Base-by-base conservation (phyloP, 2,888 invertebrate species). In the Drosophila antonietae region DNA sequence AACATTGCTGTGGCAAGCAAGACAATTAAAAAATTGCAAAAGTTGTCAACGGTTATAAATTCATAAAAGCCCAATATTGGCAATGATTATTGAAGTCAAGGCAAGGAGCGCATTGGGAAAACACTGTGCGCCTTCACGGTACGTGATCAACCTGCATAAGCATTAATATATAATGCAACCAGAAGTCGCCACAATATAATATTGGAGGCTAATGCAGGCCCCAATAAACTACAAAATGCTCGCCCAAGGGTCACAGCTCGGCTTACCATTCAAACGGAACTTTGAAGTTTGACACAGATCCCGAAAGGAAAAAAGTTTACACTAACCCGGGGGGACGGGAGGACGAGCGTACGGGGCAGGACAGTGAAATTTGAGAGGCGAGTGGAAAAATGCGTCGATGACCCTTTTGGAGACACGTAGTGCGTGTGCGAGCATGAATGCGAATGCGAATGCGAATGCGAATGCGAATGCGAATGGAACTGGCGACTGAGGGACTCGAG, bases 31-130 rank as follows among this genome's bases (percentile, higher is more conserved):
- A 51, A 68, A 63, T 74, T 69, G 74, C 63, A 71, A 59, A 79
- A 77, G 49, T 68, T 77, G 70, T 68, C 75, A 65, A 58, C 73
- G 61, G 61, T 69, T 69, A 87, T 83, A 75, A 84, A 84, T 83
- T 73, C 87, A 84, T 83, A 86, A 84, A 74, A 71, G 79, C 73
- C 78, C 87, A 85, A 83, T 86, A 84, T 84, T 86, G 83, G 87
- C 87, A 86, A 86, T 84, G 80, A 80, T 81, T 78, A 83, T 83
- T 67, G 75, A 65, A 83, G 87, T 70, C 83, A 84, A 84, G 87
- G 87, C 72, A 33, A 44, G 43, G 57, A 35, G 20, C 44, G 47
- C 33, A 63, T 58, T 68, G 65, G 44, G 41, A 60, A 58, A 60
- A 58, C 63, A 33, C 47, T 51, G 47, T 28, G 68, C 51, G 62